Evolutionary conservation across 2,888 invertebrate genomes (phyloP).

Genomic region (Cephus runcator): DNA sequence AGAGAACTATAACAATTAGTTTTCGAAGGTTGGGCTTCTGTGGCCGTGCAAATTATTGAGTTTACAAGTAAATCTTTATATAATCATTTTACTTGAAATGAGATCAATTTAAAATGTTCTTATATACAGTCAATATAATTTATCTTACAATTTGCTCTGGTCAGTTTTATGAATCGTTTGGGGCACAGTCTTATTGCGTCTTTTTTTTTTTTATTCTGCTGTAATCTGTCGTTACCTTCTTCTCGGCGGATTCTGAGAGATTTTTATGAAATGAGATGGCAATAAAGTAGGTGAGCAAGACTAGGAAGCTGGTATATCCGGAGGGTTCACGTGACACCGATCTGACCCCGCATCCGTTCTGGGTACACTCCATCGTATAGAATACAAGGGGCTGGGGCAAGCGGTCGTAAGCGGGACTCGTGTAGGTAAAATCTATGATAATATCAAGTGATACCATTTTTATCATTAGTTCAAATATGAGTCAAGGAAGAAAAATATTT

Average conservation of each 20-base stretch:
- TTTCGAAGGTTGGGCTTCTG: not conserved
- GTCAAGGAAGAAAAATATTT: not conserved
- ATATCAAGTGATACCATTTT: not conserved
- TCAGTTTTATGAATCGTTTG: not conserved
- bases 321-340: slow-evolving; percentile 65
- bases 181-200: not conserved
- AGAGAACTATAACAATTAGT: not conserved
- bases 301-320: slow-evolving; percentile 64
- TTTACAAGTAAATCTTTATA: not conserved
- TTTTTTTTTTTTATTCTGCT: not conserved
- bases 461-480: not conserved
- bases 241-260: not conserved
- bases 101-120: not conserved
- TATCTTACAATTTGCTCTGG: not conserved
- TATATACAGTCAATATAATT: not conserved
- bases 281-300: slow-evolving; percentile 60
- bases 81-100: not conserved
- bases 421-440: not conserved
- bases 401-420: slow-evolving; percentile 1
- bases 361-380: slow-evolving; percentile 43
- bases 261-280: slow-evolving; percentile 1
- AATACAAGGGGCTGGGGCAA: slow-evolving; percentile 27
- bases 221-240: not conserved
- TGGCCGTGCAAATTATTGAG: not conserved
- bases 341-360: slow-evolving; percentile 62